A percentile compares a stretch with the other conserved stretches of the same genome.
Conservation (phyloP, 2,888 invertebrate species). For the Notodonta dromedarius region DNA sequence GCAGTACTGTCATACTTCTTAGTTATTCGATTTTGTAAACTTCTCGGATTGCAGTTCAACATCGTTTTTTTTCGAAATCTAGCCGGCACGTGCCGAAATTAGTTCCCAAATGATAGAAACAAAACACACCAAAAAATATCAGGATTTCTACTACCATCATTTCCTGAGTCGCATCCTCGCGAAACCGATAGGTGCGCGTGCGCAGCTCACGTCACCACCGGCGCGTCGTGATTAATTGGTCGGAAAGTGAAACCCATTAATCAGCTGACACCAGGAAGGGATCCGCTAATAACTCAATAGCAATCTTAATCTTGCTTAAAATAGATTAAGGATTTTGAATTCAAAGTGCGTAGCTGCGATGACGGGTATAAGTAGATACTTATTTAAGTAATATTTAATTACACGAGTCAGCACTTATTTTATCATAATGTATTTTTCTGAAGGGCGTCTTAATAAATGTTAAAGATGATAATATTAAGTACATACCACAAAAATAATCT, state of each 20-base stretch:
- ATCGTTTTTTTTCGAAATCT: no score
- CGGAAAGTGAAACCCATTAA: constrained; percentile 45
- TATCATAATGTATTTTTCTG: no score
- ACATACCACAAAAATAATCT: no score
- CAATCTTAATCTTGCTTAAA: constrained; percentile 15
- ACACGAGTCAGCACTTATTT: no score
- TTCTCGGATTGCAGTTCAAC: no score
- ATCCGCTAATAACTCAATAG: constrained; percentile 9
- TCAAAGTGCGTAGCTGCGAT: no score
- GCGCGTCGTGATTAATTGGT: constrained; percentile 25
- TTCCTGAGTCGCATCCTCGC: constrained; percentile 1
- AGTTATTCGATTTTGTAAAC: no score
- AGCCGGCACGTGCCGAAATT: constrained; percentile 8
- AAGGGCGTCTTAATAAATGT: no score
- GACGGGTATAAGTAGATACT: no score
- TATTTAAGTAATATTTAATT: no score
- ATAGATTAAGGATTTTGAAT: constrained; percentile 1
- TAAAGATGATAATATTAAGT: no score
- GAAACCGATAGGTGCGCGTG: constrained; percentile 18
- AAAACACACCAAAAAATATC: constrained; percentile 20
- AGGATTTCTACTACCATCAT: constrained; percentile 30
- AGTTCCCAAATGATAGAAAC: constrained; percentile 13
- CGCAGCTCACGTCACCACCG: constrained; percentile 34
- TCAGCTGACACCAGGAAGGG: constrained; percentile 40
- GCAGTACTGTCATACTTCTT: no score